Conservation (phyloP, 2,888 invertebrate species). For the Periphyllus acericola region DNA sequence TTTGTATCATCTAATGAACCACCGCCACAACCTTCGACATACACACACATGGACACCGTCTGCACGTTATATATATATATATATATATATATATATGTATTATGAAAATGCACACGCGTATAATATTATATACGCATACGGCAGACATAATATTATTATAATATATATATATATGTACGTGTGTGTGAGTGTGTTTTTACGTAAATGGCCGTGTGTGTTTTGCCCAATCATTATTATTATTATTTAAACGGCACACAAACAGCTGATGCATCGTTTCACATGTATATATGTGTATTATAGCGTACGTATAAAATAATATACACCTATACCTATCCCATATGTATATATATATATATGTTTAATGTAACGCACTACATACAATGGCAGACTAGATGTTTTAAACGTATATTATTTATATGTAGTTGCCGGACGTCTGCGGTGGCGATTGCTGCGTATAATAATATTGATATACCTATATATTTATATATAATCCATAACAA, state of each 20-base stretch:
- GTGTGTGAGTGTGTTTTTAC: neutral
- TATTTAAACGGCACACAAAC: conserved; percentile 30
- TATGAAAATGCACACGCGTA: neutral
- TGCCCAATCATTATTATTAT: conserved; percentile 44
- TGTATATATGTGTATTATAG: neutral
- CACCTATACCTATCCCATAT: no score
- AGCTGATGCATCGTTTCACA: neutral
- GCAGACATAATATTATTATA: neutral
- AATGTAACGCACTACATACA: no score
- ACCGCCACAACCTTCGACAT: neutral
- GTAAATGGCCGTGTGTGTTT: conserved; percentile 32
- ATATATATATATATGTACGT: neutral
- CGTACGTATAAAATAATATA: neutral
- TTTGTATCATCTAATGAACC: conserved; percentile 48
- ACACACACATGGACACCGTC: conserved; percentile 23
- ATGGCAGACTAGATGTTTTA: no score
- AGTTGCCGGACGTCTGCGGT: neutral
- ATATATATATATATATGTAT: no score
- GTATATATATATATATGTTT: no score
- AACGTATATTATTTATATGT: no score
- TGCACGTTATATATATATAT: neutral
- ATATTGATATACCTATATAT: neutral
- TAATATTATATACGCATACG: neutral
- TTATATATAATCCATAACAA: no score
- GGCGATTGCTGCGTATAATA: neutral